Evolutionary conservation across 2,113 vertebrate species (phyloP).

Genomic region (Crotalus helleri): DNA sequence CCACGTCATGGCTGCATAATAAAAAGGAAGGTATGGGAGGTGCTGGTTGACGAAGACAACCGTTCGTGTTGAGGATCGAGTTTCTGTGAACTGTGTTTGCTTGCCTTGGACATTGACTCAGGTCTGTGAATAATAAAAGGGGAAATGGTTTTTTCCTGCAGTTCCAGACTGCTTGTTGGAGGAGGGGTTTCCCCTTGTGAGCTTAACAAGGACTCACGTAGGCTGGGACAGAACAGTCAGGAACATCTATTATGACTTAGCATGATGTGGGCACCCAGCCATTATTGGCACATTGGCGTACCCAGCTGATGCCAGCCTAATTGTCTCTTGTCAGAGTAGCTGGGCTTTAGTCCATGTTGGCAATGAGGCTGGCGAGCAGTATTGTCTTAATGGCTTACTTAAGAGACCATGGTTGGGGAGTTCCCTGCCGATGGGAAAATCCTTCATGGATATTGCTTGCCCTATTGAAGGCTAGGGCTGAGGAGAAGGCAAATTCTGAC

Average conservation of each 20-base stretch:
- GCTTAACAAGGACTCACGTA: no score
- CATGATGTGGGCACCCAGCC: background rate
- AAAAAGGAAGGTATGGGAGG: no score
- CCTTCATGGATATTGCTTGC: background rate
- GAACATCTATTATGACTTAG: background rate
- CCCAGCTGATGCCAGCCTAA: background rate
- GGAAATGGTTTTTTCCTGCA: no score
- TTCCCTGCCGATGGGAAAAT: background rate
- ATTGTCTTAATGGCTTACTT: background rate
- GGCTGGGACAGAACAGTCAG: no score
- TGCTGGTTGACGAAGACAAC: no score
- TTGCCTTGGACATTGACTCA: no score
- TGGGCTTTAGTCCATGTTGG: background rate
- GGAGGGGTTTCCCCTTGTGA: no score
- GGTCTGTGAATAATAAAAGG: no score
- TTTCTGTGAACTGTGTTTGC: no score
- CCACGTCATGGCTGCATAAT: no score
- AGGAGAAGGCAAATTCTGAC: background rate
- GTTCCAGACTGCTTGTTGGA: no score
- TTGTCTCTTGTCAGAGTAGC: background rate
- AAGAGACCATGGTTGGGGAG: background rate
- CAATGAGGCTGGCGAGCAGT: background rate
- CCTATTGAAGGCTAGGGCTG: background rate
- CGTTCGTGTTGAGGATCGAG: no score
- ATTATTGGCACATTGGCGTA: background rate